Conservation (phyloP, 2,797 vertebrate genomes). For the Oryzias sinensis region DNA sequence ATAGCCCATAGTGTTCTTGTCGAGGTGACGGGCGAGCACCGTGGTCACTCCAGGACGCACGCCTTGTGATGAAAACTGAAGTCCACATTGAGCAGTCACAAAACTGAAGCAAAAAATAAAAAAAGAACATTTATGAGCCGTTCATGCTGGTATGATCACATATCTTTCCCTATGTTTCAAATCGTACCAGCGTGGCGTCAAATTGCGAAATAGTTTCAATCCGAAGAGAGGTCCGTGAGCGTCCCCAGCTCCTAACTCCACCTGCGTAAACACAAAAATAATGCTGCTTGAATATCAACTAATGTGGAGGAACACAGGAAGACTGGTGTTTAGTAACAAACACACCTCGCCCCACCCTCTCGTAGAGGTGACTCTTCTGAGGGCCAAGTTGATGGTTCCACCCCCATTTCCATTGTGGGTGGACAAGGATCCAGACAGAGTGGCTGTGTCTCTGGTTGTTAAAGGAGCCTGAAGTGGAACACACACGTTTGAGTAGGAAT, state of each 20-base stretch:
- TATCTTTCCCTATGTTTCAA: not conserved
- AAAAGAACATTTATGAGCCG: not conserved
- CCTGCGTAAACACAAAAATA: slow-evolving; percentile 68
- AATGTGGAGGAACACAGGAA: not conserved
- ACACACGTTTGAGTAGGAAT: slow-evolving; percentile 6
- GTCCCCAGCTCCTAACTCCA: slow-evolving; percentile 95
- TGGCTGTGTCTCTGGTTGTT: slow-evolving; percentile 90
- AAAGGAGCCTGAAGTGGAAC: slow-evolving; percentile 85
- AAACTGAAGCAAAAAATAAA: slow-evolving; percentile 77
- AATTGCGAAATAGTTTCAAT: slow-evolving; percentile 93
- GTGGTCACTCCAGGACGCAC: slow-evolving; percentile 90
- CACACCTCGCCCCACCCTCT: slow-evolving; percentile 97
- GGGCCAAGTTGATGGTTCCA: slow-evolving; percentile 89
- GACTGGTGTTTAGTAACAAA: slow-evolving; percentile 1
- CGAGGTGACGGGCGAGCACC: slow-evolving; percentile 90
- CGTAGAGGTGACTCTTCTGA: slow-evolving; percentile 90
- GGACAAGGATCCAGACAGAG: slow-evolving; percentile 95
- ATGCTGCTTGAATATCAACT: not conserved
- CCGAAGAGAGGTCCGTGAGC: slow-evolving; percentile 92
- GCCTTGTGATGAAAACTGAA: slow-evolving; percentile 93
- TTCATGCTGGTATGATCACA: not conserved
- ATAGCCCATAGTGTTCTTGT: slow-evolving; percentile 98
- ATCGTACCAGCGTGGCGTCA: slow-evolving; percentile 89
- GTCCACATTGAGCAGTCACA: slow-evolving; percentile 88
- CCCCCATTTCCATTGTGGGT: slow-evolving; percentile 98